A percentile compares a stretch with the other conserved stretches of the same genome.
Evolutionary conservation across 2,888 invertebrate genomes (phyloP).

Genomic region (Heteromurus nitidus): DNA sequence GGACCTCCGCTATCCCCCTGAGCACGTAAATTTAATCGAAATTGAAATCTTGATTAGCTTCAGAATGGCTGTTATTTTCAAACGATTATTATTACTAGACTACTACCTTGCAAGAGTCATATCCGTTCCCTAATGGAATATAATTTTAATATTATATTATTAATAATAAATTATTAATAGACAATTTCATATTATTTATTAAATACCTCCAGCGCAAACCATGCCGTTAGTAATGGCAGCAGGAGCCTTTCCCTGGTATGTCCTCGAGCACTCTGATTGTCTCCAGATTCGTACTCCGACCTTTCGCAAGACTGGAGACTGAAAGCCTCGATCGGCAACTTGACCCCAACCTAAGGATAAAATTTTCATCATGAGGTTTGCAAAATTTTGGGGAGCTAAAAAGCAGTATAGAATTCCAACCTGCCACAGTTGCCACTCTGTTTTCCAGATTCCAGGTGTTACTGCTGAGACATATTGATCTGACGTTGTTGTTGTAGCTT

Average conservation of each 20-base stretch:
- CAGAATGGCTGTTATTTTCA: no score
- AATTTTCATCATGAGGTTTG: no score
- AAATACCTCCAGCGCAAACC: conserved; percentile 90
- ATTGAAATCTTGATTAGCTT: background rate
- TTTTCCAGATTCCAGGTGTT: conserved; percentile 41
- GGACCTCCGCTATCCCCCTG: conserved; percentile 77
- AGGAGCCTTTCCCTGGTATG: conserved; percentile 55
- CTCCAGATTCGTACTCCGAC: conserved; percentile 59
- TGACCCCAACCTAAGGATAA: conserved; percentile 74
- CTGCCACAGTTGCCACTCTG: conserved; percentile 82
- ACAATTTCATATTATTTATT: no score
- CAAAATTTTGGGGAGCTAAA: no score
- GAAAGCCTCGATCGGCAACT: conserved; percentile 47
- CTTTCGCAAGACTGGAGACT: conserved; percentile 52
- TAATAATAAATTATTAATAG: no score
- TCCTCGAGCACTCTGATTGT: conserved; percentile 50
- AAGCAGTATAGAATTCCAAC: no score
- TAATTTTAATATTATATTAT: no score
- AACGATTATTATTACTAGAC: no score
- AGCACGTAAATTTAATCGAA: no score
- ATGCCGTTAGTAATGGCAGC: conserved; percentile 79
- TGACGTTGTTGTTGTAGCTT: conserved; percentile 82
- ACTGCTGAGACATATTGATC: conserved; percentile 81
- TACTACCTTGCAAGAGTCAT: conserved; percentile 89
- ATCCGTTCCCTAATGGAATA: no score